Percentiles rank a stretch among this genome's conserved stretches.
phyloP scores from a whole-genome alignment of 1,140 invertebrate genomes.

The Amyelois transitella region DNA sequence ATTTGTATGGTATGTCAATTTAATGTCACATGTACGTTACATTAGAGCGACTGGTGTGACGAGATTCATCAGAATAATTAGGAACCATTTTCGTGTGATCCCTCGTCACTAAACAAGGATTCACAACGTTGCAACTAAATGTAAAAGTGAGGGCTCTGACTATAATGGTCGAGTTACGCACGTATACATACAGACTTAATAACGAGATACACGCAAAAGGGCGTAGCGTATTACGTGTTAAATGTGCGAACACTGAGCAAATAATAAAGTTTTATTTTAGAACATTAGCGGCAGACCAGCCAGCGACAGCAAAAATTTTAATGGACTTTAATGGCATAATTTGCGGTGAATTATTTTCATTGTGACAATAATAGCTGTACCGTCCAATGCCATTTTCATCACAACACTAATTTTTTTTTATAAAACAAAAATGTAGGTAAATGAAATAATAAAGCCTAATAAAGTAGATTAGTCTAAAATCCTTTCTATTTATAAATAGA shows the following conservation, averaged over 20 bases:
- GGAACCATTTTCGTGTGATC: slow-evolving; percentile 16
- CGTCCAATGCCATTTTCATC: too few species aligned
- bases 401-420: too few species aligned
- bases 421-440: too few species aligned
- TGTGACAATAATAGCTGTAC: too few species aligned
- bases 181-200: slow-evolving; percentile 39
- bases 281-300: background rate
- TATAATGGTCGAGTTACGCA: slow-evolving; percentile 21
- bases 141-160: slow-evolving; percentile 14
- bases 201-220: slow-evolving; percentile 40
- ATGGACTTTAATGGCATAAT: background rate
- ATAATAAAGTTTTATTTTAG: slow-evolving; percentile 23
- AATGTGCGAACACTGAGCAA: slow-evolving; percentile 33
- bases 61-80: slow-evolving; percentile 33
- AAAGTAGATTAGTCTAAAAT: background rate
- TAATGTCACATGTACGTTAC: slow-evolving; percentile 19
- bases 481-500: slow-evolving; percentile 9
- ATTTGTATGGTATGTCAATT: slow-evolving; percentile 7
- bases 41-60: slow-evolving; percentile 22
- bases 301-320: background rate
- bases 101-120: background rate
- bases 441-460: too few species aligned
- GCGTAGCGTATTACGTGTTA: slow-evolving; percentile 33
- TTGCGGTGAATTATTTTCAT: background rate
- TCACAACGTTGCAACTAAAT: too few species aligned